A percentile compares a stretch with the other conserved stretches of the same genome.
phyloP scores from a whole-genome alignment of 2,888 invertebrate species.

The Drosophila anomelani region DNA sequence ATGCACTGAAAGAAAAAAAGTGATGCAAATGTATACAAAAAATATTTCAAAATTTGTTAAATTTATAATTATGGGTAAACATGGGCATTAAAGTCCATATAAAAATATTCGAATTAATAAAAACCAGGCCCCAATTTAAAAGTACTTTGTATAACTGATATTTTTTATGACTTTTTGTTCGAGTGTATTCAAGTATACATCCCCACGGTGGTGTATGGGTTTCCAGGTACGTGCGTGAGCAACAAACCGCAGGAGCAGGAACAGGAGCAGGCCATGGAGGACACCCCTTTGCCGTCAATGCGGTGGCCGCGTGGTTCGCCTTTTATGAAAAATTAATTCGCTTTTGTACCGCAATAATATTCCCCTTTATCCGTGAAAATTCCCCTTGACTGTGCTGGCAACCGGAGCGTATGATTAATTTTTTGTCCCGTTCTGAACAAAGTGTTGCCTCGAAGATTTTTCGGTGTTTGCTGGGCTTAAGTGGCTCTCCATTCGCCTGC shows the following conservation, averaged over 20 bases:
- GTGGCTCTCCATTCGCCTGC: constrained; percentile 13
- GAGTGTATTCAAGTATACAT: constrained; percentile 4
- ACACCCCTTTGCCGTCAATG: constrained; percentile 7
- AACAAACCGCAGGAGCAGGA: constrained; percentile 29
- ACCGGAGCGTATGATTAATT: constrained; percentile 81
- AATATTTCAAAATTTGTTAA: not conserved
- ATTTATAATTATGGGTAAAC: no score
- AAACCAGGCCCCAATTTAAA: no score
- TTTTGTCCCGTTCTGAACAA: constrained; percentile 59
- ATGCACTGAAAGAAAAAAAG: not conserved
- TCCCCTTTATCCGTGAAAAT: constrained; percentile 50
- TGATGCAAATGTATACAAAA: not conserved
- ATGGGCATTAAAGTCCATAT: not conserved
- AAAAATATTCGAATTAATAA: no score
- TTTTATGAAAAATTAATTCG: constrained; percentile 80
- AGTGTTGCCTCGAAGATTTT: constrained; percentile 35
- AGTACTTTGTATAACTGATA: no score
- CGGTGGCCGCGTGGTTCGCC: constrained; percentile 63
- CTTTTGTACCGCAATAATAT: constrained; percentile 78
- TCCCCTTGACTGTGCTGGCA: constrained; percentile 68
- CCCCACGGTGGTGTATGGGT: constrained; percentile 5
- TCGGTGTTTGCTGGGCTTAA: constrained; percentile 30
- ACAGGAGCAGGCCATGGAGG: constrained; percentile 1
- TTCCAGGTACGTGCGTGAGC: constrained; percentile 50
- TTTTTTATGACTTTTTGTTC: not conserved